Conservation (phyloP, 2,888 invertebrate genomes). For the Cancer borealis region DNA sequence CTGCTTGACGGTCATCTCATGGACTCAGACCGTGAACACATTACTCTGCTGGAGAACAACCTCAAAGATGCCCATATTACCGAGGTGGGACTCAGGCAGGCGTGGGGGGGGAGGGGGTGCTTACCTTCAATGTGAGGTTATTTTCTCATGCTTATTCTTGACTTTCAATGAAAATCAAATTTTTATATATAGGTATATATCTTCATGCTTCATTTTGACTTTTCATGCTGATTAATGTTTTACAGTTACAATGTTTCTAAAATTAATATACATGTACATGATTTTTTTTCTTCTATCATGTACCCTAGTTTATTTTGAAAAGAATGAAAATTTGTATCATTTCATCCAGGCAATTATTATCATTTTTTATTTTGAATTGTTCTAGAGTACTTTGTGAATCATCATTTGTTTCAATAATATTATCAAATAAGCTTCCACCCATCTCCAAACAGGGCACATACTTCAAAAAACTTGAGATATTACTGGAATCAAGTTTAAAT, state of each 20-base stretch:
- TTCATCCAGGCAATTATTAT: neutral
- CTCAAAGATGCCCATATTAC: conserved; percentile 64
- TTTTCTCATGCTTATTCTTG: too few species aligned
- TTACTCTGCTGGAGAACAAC: conserved; percentile 53
- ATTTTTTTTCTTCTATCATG: neutral
- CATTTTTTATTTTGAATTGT: too few species aligned
- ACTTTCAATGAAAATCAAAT: too few species aligned
- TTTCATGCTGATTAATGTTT: too few species aligned
- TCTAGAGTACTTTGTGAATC: neutral
- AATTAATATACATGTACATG: too few species aligned
- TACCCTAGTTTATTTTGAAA: neutral
- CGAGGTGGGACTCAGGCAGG: conserved; percentile 61
- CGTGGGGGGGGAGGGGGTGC: too few species aligned
- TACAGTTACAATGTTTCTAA: too few species aligned
- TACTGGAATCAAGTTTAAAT: conserved; percentile 58
- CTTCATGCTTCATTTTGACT: too few species aligned
- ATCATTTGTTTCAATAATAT: neutral
- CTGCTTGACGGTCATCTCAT: conserved; percentile 45
- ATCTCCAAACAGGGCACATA: conserved; percentile 62
- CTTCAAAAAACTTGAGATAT: conserved; percentile 63
- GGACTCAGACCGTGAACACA: conserved; percentile 1
- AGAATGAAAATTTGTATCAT: neutral
- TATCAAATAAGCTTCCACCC: neutral
- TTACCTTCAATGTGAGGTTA: too few species aligned
- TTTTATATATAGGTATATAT: too few species aligned